Evolutionary conservation across 2,797 vertebrate species (phyloP).

Genomic region (Smutsia gigantea): DNA sequence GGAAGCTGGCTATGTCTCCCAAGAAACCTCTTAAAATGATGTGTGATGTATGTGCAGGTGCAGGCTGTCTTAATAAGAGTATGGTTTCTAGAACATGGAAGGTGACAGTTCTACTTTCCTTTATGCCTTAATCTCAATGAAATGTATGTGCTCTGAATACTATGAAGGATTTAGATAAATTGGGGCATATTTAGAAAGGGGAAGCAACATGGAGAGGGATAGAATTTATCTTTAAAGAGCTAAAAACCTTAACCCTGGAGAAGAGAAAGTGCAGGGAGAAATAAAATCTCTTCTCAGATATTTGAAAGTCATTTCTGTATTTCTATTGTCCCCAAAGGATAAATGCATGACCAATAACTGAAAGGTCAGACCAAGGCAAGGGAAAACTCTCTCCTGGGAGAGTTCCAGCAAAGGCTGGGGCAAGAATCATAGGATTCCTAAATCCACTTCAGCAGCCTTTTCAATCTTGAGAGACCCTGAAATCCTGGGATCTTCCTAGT

Average conservation of each 20-base stretch:
- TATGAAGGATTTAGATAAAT: background rate
- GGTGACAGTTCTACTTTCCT: background rate
- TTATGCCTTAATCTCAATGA: background rate
- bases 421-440: background rate
- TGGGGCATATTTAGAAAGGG: background rate
- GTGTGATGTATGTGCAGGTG: background rate
- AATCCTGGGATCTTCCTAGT: background rate
- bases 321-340: background rate
- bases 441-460: background rate
- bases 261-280: background rate
- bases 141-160: background rate
- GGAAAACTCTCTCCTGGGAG: background rate
- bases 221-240: conserved; percentile 10
- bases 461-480: background rate
- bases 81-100: background rate
- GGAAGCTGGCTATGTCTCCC: background rate
- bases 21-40: background rate
- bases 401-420: background rate
- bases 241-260: background rate
- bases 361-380: background rate
- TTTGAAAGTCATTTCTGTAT: background rate
- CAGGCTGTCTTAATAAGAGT: conserved; percentile 18
- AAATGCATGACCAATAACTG: background rate
- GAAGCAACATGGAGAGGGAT: background rate
- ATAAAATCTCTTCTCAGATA: background rate